phyloP scores from a whole-genome alignment of 2,113 vertebrate genomes.

The Noctilio leporinus region DNA sequence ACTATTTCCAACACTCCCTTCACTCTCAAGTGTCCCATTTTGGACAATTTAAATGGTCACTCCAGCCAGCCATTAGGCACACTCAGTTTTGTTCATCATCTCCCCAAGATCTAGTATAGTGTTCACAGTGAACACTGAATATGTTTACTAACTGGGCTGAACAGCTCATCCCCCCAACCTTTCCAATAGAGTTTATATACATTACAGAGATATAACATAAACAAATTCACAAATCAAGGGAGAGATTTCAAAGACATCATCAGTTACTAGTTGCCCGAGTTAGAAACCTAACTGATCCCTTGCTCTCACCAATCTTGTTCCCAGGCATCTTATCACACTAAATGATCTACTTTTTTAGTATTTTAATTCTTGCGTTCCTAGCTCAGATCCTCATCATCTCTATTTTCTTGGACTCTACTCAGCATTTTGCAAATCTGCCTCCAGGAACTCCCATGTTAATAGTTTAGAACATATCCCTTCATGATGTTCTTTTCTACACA shows the following conservation, averaged over 20 bases:
- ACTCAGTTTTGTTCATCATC: not conserved
- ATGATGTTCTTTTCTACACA: not conserved
- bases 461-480: not conserved
- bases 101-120: not conserved
- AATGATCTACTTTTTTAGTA: not conserved
- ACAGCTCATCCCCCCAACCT: not conserved
- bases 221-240: not conserved
- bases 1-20: not conserved
- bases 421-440: not conserved
- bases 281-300: not conserved
- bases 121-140: not conserved
- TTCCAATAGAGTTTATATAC: not conserved
- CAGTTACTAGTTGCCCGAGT: not conserved
- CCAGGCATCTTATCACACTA: not conserved
- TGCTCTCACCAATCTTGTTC: not conserved
- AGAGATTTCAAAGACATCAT: not conserved
- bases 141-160: not conserved
- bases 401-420: not conserved
- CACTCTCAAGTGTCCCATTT: not conserved
- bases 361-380: not conserved
- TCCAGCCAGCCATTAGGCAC: not conserved
- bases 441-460: not conserved
- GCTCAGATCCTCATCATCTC: not conserved
- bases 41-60: not conserved
- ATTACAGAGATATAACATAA: not conserved